Evolutionary conservation across 2,797 vertebrate species (phyloP).

Genomic region (Prunella strophiata): DNA sequence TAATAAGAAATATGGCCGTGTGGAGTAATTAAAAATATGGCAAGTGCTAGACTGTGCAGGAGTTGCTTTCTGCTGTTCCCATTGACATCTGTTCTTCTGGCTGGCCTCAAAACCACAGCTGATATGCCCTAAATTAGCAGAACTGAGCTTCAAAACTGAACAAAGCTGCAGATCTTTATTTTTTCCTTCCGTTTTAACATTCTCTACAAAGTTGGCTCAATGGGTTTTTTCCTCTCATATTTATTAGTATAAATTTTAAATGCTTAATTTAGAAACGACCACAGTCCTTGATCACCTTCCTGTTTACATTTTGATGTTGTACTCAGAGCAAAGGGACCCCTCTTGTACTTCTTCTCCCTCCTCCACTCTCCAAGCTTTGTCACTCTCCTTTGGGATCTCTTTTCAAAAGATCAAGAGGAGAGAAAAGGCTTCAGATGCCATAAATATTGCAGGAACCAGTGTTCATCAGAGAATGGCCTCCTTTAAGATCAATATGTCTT

Average conservation of each 20-base stretch:
- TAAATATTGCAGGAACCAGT: slow-evolving; percentile 76
- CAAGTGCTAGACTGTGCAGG: not conserved
- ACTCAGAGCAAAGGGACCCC: slow-evolving; percentile 29
- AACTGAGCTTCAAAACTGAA: slow-evolving; percentile 4
- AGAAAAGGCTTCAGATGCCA: slow-evolving; percentile 72
- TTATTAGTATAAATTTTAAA: slow-evolving; percentile 72
- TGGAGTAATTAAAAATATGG: not conserved
- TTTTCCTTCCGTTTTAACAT: not conserved
- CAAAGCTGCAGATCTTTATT: slow-evolving; percentile 13
- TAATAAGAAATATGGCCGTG: not conserved
- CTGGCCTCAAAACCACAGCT: not conserved
- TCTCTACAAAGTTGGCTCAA: slow-evolving; percentile 23
- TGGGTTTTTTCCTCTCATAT: slow-evolving; percentile 17
- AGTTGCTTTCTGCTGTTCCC: not conserved
- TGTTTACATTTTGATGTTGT: slow-evolving; percentile 66
- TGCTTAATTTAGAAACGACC: slow-evolving; percentile 66
- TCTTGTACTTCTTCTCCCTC: slow-evolving; percentile 45
- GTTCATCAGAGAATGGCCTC: slow-evolving; percentile 66
- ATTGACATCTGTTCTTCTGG: not conserved
- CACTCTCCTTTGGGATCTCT: slow-evolving; percentile 70
- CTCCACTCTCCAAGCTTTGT: slow-evolving; percentile 49
- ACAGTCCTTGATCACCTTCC: slow-evolving; percentile 66
- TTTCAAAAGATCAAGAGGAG: slow-evolving; percentile 75
- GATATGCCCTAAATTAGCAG: not conserved
- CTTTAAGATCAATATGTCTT: slow-evolving; percentile 70